Evolutionary conservation across 1,140 invertebrate species (phyloP), one percentile per base, ranked within the genome.

Genomic region (Adoxophyes honmai): DNA sequence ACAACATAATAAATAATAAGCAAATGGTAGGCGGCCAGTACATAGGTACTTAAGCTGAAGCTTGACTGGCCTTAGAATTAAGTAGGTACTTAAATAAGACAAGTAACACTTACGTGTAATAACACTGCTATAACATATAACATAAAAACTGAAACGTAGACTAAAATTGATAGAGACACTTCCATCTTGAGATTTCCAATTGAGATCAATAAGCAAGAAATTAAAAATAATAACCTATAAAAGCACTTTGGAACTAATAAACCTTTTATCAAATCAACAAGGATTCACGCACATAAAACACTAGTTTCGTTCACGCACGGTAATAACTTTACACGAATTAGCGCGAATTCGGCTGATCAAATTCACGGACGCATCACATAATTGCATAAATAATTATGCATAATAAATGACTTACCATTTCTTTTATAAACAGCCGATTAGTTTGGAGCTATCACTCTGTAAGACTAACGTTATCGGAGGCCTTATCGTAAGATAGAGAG

Each of bases 401-500:
- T 68, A 67, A 57, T 34, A 57, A 55, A 60, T 61, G 11, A 55
- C 64, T 66, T 55, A 66, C 64, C 64, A 58, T 63, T 60, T 60
- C 60, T 62, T n/a, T 62, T 55, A 58, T 52, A 28, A 48, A 44
- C 39, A 44, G 13, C 21, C 39, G 0, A 48, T 48, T 48, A 21
- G 42, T 44, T 44, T 48, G 10, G 11, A 48, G 16, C 42, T 48
- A 48, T 48, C 42, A 18, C 42, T 10, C 18, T 28, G 16, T 21
- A 21, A 48, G 42, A 11, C 42, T 5, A 28, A 4, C 42, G 42
- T 48, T 48, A 48, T 48, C 42, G 18, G 42, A 21, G 18, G 16
- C 2, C 7, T 44, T 48, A 48, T 48, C 42, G 9, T 5, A 3
- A 28, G 42, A 48, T 48, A 48, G 42, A 6, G 16, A 44, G 16